These are phyloP conservation scores for Platygyra sinensis DNA, from an alignment of 64 coral and sea anemone species.

Conservation along the genomic window DNA sequence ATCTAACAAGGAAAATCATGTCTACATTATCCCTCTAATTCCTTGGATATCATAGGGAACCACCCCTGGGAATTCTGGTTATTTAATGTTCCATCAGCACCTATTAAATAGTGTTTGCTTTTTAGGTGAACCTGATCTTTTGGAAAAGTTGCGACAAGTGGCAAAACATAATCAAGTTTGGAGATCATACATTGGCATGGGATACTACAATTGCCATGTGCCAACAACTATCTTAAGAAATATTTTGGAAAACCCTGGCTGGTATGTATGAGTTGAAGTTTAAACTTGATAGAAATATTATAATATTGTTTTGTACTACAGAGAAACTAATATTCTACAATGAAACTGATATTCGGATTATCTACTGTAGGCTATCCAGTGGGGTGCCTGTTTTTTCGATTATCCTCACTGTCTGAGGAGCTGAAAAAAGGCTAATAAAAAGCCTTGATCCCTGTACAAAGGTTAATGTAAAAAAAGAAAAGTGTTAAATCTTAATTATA, in stretches of 20 bases:
- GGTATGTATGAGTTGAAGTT: conserved; percentile 55
- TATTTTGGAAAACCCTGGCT: conserved; percentile 94
- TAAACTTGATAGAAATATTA: background rate
- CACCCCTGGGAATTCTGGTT: too few relatives aligned
- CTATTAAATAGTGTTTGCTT: background rate
- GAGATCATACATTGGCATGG: conserved; percentile 97
- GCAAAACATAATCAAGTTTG: conserved; percentile 86
- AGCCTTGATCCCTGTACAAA: background rate
- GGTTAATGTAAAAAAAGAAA: too few relatives aligned
- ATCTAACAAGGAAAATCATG: too few relatives aligned
- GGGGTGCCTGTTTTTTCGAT: too few relatives aligned
- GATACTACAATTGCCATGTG: conserved; percentile 85
- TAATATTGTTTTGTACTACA: too few relatives aligned
- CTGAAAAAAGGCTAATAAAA: background rate
- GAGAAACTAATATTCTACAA: background rate
- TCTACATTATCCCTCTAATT: too few relatives aligned
- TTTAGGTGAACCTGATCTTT: conserved; percentile 84
- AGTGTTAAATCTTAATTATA: too few relatives aligned
- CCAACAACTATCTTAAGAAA: conserved; percentile 87
- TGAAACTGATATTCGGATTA: background rate
- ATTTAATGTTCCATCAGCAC: background rate
- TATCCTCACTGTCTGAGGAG: too few relatives aligned
- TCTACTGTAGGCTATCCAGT: background rate
- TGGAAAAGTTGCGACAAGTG: conserved; percentile 64
- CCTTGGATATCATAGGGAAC: too few relatives aligned